These are phyloP conservation scores for Metellina segmentata DNA, from an alignment of 2,888 invertebrate genomes.

Conservation along the genomic window DNA sequence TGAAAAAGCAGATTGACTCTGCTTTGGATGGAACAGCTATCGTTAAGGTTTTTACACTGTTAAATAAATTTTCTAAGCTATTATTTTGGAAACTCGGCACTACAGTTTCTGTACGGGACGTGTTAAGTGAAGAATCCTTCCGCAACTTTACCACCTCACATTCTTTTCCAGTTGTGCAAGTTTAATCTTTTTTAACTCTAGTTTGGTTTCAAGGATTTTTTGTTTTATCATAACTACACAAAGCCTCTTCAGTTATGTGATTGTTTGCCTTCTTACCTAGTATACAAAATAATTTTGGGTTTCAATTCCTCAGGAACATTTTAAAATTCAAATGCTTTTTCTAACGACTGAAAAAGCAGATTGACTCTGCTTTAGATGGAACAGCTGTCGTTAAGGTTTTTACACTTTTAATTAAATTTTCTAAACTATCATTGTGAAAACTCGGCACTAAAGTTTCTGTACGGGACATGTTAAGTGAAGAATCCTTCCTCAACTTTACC, in stretches of 20 bases:
- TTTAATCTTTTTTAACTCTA: not conserved
- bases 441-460: too few species aligned
- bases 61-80: not conserved
- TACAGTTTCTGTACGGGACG: too few species aligned
- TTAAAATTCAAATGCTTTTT: not conserved
- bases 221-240: not conserved
- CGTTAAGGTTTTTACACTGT: not conserved
- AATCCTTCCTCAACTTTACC: too few species aligned
- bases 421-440: too few species aligned
- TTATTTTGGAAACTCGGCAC: too few species aligned
- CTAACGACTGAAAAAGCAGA: not conserved
- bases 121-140: too few species aligned
- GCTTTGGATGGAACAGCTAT: not conserved
- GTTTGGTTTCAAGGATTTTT: not conserved
- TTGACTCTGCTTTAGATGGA: not conserved
- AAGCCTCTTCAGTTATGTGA: not conserved
- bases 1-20: not conserved
- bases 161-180: not conserved
- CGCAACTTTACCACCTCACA: not conserved
- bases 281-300: not conserved
- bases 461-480: too few species aligned
- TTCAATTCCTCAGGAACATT: not conserved
- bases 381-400: not conserved
- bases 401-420: too few species aligned
- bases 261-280: not conserved